Evolutionary conservation across 2,888 invertebrate species (phyloP), one percentile per base, ranked within the genome.

Genomic region (Periphyllus acericola): DNA sequence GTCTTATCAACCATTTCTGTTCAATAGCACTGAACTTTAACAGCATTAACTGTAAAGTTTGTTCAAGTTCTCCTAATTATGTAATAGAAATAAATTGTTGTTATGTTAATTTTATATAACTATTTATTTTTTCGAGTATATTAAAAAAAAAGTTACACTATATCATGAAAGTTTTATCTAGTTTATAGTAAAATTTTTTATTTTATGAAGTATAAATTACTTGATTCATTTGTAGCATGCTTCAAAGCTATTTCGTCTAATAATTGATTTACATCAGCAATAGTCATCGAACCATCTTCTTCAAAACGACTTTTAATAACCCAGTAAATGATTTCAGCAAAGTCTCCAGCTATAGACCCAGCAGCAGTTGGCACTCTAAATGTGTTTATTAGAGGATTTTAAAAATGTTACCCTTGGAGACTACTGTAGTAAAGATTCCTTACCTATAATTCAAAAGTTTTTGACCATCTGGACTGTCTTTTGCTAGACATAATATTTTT

Each of bases 1-100:
- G 95, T 85, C 98, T 93, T 11, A 98, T 95, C 34, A 98, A 93
- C 98, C 98, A 99, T 92, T 97, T 97, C 90, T 96, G 94, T 91
- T 98, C 96, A 25, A 93, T 91, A 0, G 96, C 94, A 14, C 95
- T 95, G 90, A 95, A 93, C 89, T 93, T 93, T 89, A 94, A 93
- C 55, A 96, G 92, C 79, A 97, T 93, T 81, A 93, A 92, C 87
- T 94, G 93, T 89, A 98, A 93, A 89, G 94, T 93, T 52, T 94
- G 93, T 90, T 95, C 94, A 72, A 94, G 92, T 9, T 92, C 92
- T 81, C 92, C 92, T 92, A 86, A 25, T 79, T 11, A 72, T 11
- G 34, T 34, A 89, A 89, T 25, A 88, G 8, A 87, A 83, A 74
- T 89, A 6, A 34, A 75, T 46, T 46, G 29, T 60, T 66, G n/a